Conservation (phyloP, 1,140 invertebrate genomes). For the Paramacrobiotus metropolitanus region DNA sequence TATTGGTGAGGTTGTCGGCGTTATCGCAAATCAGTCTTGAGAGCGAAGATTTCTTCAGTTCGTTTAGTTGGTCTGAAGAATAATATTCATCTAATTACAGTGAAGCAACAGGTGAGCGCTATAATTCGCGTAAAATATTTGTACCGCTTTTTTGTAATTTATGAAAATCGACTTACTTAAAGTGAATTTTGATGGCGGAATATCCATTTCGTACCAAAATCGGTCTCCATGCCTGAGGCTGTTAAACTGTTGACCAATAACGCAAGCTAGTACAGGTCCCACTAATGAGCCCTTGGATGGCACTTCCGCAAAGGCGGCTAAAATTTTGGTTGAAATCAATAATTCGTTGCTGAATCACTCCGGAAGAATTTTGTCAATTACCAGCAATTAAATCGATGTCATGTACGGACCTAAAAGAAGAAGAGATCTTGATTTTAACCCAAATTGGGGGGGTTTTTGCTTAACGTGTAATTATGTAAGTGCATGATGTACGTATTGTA, state of each 20-base stretch:
- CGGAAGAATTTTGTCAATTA: too few relatives aligned
- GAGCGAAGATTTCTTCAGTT: constrained; percentile 42
- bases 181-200: background rate
- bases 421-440: background rate
- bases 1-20: constrained; percentile 33
- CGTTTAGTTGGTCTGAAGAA: constrained; percentile 31
- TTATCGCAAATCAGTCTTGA: constrained; percentile 53
- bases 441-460: background rate
- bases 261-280: constrained; percentile 48
- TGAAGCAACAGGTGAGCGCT: too few relatives aligned
- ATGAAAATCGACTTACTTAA: background rate
- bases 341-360: too few relatives aligned
- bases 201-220: constrained; percentile 65
- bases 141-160: background rate
- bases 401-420: background rate
- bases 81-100: constrained; percentile 11
- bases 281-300: constrained; percentile 62
- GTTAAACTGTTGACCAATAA: constrained; percentile 31
- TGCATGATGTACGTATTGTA: background rate
- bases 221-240: constrained; percentile 54
- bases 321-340: background rate
- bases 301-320: constrained; percentile 50
- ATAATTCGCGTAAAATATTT: too few relatives aligned
- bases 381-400: background rate
- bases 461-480: background rate